Conservation (phyloP, 2,888 invertebrate genomes). For the Phyto melanocephala region DNA sequence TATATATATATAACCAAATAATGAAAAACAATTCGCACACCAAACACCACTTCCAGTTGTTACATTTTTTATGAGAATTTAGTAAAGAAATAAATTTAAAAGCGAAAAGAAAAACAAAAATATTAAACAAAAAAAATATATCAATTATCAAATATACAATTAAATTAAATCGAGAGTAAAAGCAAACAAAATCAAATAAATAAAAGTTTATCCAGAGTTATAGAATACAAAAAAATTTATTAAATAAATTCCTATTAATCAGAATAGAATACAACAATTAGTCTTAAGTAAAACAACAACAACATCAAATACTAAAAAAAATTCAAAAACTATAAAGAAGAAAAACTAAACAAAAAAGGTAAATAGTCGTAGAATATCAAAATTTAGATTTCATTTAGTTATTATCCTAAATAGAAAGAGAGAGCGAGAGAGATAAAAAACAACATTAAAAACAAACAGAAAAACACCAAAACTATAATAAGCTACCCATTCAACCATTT, state of each 20-base stretch:
- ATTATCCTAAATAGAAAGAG: conserved; percentile 5
- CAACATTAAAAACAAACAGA: background rate
- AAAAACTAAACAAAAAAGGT: conserved; percentile 29
- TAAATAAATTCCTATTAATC: conserved; percentile 56
- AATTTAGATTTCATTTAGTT: conserved; percentile 45
- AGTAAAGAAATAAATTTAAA: conserved; percentile 24
- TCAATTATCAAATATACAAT: conserved; percentile 57
- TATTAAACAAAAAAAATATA: conserved; percentile 43
- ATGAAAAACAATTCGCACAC: conserved; percentile 75
- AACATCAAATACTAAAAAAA: conserved; percentile 25
- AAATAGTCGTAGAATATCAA: conserved; percentile 42
- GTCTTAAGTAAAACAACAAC: conserved; percentile 32
- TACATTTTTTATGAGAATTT: conserved; percentile 63
- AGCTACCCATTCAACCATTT: background rate
- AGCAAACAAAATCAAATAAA: conserved; percentile 53
- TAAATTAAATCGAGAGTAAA: conserved; percentile 34
- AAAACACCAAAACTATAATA: conserved; percentile 30
- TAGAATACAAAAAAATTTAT: conserved; percentile 42
- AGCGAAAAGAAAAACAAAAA: conserved; percentile 55
- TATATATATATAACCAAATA: conserved; percentile 33
- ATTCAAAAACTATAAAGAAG: too few relatives aligned
- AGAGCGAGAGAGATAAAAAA: background rate
- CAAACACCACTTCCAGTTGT: conserved; percentile 74
- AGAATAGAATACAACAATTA: conserved; percentile 50
- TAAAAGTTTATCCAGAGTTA: conserved; percentile 52